These are phyloP conservation scores for Penaeus chinensis DNA, from an alignment of 1,140 invertebrate species.

Conservation along the genomic window DNA sequence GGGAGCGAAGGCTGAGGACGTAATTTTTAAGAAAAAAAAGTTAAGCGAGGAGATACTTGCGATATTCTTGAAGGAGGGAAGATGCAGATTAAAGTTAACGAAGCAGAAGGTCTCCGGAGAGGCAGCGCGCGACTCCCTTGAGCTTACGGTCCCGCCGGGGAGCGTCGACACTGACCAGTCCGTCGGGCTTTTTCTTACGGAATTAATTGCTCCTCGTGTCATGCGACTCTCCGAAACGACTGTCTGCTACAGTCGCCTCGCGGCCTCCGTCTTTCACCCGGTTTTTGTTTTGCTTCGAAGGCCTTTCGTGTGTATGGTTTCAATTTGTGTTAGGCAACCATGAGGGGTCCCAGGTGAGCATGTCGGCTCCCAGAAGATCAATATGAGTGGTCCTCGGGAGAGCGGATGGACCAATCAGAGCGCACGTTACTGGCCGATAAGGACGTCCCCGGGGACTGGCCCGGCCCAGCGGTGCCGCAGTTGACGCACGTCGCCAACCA, in stretches of 20 bases:
- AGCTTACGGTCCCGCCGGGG: slow-evolving; percentile 15
- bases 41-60: not conserved
- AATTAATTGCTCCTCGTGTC: not conserved
- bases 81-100: slow-evolving; percentile 42
- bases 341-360: slow-evolving; percentile 55
- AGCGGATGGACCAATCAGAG: slow-evolving; percentile 60
- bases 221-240: not conserved
- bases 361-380: slow-evolving; percentile 62
- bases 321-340: slow-evolving; percentile 56
- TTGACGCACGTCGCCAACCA: slow-evolving; percentile 54
- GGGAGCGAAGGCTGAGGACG: not conserved
- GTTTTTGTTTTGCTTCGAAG: too few relatives aligned
- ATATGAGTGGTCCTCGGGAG: slow-evolving; percentile 62
- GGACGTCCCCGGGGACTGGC: slow-evolving; percentile 52
- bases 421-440: slow-evolving; percentile 62
- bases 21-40: not conserved
- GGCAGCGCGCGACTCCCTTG: slow-evolving; percentile 28
- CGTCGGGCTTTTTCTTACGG: not conserved
- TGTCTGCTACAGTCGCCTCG: too few relatives aligned
- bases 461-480: slow-evolving; percentile 50
- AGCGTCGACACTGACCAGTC: slow-evolving; percentile 9
- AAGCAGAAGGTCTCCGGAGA: slow-evolving; percentile 34
- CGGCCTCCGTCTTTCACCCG: too few relatives aligned
- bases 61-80: not conserved
- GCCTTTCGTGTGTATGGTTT: slow-evolving; percentile 32